Percentiles rank a stretch among this genome's conserved stretches.
phyloP scores from a whole-genome alignment of 2,113 vertebrate species.

The Vireo altiloquus region DNA sequence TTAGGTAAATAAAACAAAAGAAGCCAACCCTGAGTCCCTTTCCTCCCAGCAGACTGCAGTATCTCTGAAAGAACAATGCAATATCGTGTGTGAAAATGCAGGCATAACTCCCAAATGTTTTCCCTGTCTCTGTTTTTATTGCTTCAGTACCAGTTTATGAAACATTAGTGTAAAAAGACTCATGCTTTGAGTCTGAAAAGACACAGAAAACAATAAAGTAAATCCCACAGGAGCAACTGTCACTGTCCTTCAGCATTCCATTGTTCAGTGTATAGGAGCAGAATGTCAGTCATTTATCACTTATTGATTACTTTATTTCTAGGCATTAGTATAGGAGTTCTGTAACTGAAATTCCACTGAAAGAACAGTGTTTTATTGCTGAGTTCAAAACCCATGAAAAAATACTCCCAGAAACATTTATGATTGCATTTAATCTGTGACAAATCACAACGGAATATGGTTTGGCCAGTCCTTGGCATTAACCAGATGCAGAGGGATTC shows the following conservation, averaged over 20 bases:
- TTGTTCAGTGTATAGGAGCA: background rate
- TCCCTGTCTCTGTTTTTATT: background rate
- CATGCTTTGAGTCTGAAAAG: background rate
- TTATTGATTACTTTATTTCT: background rate
- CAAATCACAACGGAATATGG: background rate
- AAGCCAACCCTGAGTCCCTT: background rate
- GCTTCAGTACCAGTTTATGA: background rate
- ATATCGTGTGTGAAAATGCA: background rate
- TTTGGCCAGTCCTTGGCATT: constrained; percentile 5
- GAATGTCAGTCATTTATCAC: background rate
- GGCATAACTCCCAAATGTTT: background rate
- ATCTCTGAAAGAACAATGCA: background rate
- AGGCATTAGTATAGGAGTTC: background rate
- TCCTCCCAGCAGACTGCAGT: background rate
- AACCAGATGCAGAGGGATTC: background rate
- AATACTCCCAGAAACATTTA: background rate
- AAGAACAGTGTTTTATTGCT: background rate
- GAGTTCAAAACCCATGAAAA: background rate
- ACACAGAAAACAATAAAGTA: background rate
- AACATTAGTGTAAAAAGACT: background rate
- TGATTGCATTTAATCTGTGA: background rate
- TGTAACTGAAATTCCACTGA: background rate
- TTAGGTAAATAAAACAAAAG: background rate
- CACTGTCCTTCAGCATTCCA: background rate
- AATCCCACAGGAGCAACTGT: rapidly evolving